These are phyloP conservation scores for Campylomormyrus tamandua DNA, from an alignment of 2,113 vertebrate species.

Conservation along the genomic window DNA sequence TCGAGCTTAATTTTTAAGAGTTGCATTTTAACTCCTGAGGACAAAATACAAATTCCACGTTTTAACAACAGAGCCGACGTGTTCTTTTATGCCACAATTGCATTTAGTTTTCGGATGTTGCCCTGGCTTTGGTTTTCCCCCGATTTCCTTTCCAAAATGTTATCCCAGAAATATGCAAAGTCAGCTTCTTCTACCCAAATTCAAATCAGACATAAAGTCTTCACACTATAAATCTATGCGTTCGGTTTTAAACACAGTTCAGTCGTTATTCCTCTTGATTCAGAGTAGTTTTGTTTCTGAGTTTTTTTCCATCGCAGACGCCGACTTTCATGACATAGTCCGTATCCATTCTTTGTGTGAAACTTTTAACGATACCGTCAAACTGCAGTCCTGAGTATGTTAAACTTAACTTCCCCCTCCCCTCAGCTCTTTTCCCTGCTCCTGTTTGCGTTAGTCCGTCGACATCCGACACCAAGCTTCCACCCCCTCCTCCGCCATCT, in stretches of 20 bases:
- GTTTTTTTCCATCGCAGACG: neutral
- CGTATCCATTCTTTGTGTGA: constrained; percentile 32
- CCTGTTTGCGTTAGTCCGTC: constrained; percentile 41
- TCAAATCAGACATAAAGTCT: constrained; percentile 20
- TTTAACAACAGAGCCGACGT: neutral
- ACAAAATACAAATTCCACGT: neutral
- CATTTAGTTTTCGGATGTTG: neutral
- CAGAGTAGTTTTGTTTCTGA: neutral
- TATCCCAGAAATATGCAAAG: constrained; percentile 44
- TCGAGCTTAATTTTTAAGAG: neutral
- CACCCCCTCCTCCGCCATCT: constrained; percentile 33
- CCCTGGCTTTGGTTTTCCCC: constrained; percentile 23
- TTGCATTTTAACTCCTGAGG: neutral
- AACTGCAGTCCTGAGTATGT: constrained; percentile 27
- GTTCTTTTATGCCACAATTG: neutral
- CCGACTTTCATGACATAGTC: constrained; percentile 18
- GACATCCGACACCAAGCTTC: constrained; percentile 54
- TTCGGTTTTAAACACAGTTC: neutral
- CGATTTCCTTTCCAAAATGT: constrained; percentile 28
- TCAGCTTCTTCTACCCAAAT: constrained; percentile 42
- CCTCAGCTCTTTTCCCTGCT: constrained; percentile 20
- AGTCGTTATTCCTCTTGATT: neutral
- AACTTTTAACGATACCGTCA: constrained; percentile 26
- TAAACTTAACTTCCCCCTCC: constrained; percentile 17
- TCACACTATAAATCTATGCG: neutral